phyloP scores from a whole-genome alignment of 2,888 invertebrate genomes.

The Spialia ferax region DNA sequence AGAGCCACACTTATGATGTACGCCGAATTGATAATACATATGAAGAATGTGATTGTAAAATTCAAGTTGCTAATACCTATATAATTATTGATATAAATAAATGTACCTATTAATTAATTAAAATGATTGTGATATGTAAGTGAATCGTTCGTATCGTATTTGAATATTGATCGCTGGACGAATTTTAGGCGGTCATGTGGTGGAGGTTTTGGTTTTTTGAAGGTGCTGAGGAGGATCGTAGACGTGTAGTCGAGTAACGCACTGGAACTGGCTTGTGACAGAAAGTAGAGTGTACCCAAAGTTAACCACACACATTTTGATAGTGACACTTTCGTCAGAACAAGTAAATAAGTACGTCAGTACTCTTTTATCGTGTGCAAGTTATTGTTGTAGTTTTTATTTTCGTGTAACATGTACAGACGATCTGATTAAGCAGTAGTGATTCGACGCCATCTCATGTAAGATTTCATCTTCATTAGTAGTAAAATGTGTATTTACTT shows the following conservation, averaged over 20 bases:
- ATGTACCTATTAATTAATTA: slow-evolving; percentile 62
- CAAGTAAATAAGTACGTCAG: not conserved
- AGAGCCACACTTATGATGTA: slow-evolving; percentile 74
- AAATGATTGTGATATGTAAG: slow-evolving; percentile 81
- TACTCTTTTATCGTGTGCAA: slow-evolving; percentile 51
- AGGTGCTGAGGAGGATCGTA: slow-evolving; percentile 64
- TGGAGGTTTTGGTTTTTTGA: not conserved
- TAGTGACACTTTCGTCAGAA: slow-evolving; percentile 13
- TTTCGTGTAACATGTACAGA: slow-evolving; percentile 46
- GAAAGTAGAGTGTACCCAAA: slow-evolving; percentile 59
- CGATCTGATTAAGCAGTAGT: slow-evolving; percentile 45
- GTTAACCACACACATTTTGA: slow-evolving; percentile 28
- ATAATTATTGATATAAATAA: slow-evolving; percentile 57
- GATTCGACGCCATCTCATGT: slow-evolving; percentile 53
- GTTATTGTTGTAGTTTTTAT: slow-evolving; percentile 47
- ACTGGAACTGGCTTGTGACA: slow-evolving; percentile 62
- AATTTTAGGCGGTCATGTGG: not conserved
- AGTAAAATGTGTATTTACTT: slow-evolving; percentile 57
- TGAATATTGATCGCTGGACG: slow-evolving; percentile 45
- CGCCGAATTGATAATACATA: slow-evolving; percentile 76
- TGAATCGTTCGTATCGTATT: slow-evolving; percentile 68
- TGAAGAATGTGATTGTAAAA: slow-evolving; percentile 71
- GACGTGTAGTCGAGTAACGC: not conserved
- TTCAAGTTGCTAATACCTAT: slow-evolving; percentile 73
- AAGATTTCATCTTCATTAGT: slow-evolving; percentile 62